phyloP scores from a whole-genome alignment of 1,140 invertebrate species.

The Leucophenga varia region DNA sequence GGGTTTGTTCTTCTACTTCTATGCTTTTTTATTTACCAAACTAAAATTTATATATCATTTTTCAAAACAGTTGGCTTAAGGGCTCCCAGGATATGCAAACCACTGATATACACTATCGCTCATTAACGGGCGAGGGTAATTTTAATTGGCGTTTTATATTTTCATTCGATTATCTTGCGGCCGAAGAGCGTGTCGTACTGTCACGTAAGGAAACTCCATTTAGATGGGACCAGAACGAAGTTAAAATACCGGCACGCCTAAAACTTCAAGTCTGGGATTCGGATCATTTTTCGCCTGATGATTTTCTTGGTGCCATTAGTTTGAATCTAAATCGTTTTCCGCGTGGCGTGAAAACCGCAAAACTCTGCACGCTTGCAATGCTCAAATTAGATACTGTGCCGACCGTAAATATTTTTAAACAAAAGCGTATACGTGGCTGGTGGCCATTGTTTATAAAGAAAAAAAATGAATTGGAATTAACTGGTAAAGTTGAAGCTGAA shows the following conservation, averaged over 20 bases:
- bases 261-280: slow-evolving; percentile 89
- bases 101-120: slow-evolving; percentile 78
- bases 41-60: slow-evolving; percentile 10
- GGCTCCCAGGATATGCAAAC: slow-evolving; percentile 67
- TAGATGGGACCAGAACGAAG: slow-evolving; percentile 87
- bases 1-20: slow-evolving; percentile 67
- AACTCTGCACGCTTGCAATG: slow-evolving; percentile 82
- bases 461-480: slow-evolving; percentile 85
- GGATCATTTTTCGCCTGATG: slow-evolving; percentile 88
- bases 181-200: slow-evolving; percentile 85
- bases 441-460: slow-evolving; percentile 90
- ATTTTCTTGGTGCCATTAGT: slow-evolving; percentile 83
- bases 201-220: slow-evolving; percentile 85
- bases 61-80: slow-evolving; percentile 68
- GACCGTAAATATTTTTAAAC: slow-evolving; percentile 88
- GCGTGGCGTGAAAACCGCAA: slow-evolving; percentile 78
- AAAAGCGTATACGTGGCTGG: slow-evolving; percentile 88
- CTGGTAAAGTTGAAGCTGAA: slow-evolving; percentile 91
- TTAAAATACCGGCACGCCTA: slow-evolving; percentile 81
- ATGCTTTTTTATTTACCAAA: not conserved
- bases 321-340: slow-evolving; percentile 80
- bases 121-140: slow-evolving; percentile 73
- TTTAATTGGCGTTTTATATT: slow-evolving; percentile 89
- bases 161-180: slow-evolving; percentile 71
- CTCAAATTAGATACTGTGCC: slow-evolving; percentile 80